Evolutionary conservation across 1,140 invertebrate species (phyloP).

Genomic region (Belonocnema kinseyi): DNA sequence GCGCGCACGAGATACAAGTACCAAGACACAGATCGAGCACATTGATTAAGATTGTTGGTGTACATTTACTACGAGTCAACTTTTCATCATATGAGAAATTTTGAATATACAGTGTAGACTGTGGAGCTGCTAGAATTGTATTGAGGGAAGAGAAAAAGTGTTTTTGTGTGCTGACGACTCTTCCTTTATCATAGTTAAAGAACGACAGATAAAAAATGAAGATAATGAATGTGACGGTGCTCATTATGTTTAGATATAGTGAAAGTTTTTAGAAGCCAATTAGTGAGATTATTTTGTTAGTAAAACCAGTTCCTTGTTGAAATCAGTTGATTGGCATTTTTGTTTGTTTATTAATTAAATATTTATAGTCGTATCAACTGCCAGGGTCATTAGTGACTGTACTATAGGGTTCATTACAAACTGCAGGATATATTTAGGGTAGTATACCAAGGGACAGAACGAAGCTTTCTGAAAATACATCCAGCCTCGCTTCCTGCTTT

Average conservation of each 20-base stretch:
- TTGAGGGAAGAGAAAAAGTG: not conserved
- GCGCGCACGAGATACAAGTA: constrained; percentile 56
- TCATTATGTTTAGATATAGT: constrained; percentile 37
- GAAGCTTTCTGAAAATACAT: no score
- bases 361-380: no score
- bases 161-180: not conserved
- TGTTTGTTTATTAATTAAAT: not conserved
- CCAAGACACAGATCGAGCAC: constrained; percentile 50
- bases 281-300: not conserved
- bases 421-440: no score
- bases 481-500: no score
- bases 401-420: no score
- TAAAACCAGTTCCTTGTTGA: not conserved
- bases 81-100: not conserved
- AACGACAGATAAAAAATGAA: not conserved
- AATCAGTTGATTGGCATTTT: not conserved
- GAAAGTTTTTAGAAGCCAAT: constrained; percentile 10
- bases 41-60: constrained; percentile 1
- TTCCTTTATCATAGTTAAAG: constrained; percentile 21
- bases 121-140: not conserved
- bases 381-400: no score
- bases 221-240: constrained; percentile 28
- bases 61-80: not conserved
- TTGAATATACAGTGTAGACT: not conserved
- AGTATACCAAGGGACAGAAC: no score